These are phyloP conservation scores for Cosmorhoe ocellata DNA, from an alignment of 2,888 invertebrate genomes.

Conservation along the genomic window DNA sequence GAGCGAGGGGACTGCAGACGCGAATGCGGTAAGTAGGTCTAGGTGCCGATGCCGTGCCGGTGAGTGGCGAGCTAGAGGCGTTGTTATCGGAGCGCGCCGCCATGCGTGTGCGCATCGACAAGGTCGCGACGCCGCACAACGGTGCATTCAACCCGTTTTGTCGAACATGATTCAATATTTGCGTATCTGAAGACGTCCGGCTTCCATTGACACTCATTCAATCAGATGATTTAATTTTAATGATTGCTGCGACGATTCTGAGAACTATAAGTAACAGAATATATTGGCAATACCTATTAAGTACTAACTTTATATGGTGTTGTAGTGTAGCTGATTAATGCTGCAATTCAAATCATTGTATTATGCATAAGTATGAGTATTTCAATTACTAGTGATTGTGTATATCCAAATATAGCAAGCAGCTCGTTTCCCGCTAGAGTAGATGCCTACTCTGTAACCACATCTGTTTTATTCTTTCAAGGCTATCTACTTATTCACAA, in stretches of 20 bases:
- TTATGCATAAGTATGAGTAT: constrained; percentile 18
- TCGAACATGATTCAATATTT: constrained; percentile 45
- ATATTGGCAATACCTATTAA: too few relatives aligned
- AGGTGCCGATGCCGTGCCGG: constrained; percentile 39
- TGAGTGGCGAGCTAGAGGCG: constrained; percentile 31
- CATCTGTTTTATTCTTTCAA: constrained; percentile 60
- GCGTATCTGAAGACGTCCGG: constrained; percentile 27
- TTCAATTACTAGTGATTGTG: constrained; percentile 25
- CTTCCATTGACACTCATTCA: constrained; percentile 12
- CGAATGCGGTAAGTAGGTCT: constrained; percentile 63
- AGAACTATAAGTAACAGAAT: background rate
- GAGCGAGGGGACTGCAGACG: constrained; percentile 51
- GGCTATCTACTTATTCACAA: constrained; percentile 38
- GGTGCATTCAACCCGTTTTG: constrained; percentile 73
- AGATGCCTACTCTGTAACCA: constrained; percentile 40
- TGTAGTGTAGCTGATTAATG: background rate
- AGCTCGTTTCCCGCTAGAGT: constrained; percentile 36
- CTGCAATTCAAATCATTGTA: constrained; percentile 7
- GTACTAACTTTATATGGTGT: too few relatives aligned
- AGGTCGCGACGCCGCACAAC: constrained; percentile 58
- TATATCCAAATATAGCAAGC: constrained; percentile 38
- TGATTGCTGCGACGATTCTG: background rate
- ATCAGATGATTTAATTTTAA: constrained; percentile 1
- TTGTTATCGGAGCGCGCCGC: constrained; percentile 51
- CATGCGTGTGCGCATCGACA: constrained; percentile 59